A percentile compares a stretch with the other conserved stretches of the same genome.
phyloP scores from a whole-genome alignment of 2,888 invertebrate species.

The Ligdia adustata region DNA sequence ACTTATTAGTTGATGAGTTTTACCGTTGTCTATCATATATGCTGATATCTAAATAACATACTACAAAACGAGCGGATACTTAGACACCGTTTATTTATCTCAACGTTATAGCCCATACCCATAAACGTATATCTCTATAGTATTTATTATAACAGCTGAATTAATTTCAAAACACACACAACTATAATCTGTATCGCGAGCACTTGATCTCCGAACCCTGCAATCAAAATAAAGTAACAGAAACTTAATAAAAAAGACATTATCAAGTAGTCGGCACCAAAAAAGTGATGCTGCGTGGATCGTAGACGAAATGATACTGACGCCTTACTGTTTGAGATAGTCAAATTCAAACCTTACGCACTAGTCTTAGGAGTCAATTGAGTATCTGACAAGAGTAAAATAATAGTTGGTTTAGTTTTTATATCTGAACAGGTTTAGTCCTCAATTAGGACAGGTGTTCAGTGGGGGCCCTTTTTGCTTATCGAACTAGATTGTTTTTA shows the following conservation, averaged over 20 bases:
- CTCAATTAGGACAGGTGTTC: constrained; percentile 76
- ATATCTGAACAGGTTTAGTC: constrained; percentile 61
- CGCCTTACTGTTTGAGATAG: not conserved
- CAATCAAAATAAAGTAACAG: constrained; percentile 46
- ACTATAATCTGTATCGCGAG: constrained; percentile 29
- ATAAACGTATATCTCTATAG: not conserved
- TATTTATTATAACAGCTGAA: constrained; percentile 34
- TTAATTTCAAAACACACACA: constrained; percentile 41
- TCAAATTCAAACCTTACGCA: constrained; percentile 37
- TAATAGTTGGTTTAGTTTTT: constrained; percentile 30
- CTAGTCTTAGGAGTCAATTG: constrained; percentile 6
- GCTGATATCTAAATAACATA: not conserved
- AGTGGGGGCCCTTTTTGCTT: constrained; percentile 57
- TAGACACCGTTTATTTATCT: constrained; percentile 1
- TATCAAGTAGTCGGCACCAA: constrained; percentile 63
- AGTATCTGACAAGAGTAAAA: not conserved
- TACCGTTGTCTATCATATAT: not conserved
- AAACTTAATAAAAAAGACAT: constrained; percentile 67
- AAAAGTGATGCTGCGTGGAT: constrained; percentile 47
- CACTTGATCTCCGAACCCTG: constrained; percentile 42
- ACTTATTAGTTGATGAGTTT: too few relatives aligned
- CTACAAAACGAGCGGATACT: too few relatives aligned
- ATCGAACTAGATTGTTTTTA: constrained; percentile 40
- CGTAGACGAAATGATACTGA: constrained; percentile 3
- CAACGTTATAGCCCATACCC: constrained; percentile 1